These are phyloP conservation scores for Oncorhynchus mykiss DNA, from an alignment of 2,113 vertebrate genomes.

Conservation along the genomic window DNA sequence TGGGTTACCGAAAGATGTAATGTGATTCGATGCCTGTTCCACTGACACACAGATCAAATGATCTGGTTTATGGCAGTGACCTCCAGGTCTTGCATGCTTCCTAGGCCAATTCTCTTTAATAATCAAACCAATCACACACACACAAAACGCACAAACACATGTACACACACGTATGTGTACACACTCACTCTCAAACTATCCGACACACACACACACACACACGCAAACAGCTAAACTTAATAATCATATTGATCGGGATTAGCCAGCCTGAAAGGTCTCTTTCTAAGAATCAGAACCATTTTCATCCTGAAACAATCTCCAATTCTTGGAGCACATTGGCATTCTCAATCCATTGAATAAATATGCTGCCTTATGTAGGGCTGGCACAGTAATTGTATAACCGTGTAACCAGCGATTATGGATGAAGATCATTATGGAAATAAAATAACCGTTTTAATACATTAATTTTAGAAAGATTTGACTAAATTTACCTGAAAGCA, in stretches of 20 bases:
- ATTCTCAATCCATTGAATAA: neutral
- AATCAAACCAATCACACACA: neutral
- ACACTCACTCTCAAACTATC: too few species aligned
- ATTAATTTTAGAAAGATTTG: too few species aligned
- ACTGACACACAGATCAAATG: slow-evolving; percentile 3
- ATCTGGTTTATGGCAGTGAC: neutral
- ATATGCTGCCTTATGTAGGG: too few species aligned
- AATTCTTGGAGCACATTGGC: neutral
- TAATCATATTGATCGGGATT: neutral
- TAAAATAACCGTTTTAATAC: too few species aligned
- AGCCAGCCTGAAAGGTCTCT: neutral
- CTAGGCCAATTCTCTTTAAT: neutral
- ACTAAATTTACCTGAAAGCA: too few species aligned
- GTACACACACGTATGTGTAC: too few species aligned
- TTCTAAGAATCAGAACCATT: neutral
- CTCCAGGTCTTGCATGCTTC: neutral
- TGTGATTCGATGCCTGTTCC: neutral
- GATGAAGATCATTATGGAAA: too few species aligned
- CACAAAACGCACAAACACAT: neutral
- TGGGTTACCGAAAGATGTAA: neutral
- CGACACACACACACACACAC: too few species aligned
- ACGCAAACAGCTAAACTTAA: neutral
- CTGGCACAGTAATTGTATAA: too few species aligned
- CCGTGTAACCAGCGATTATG: too few species aligned
- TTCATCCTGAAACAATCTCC: neutral